A percentile compares a stretch with the other conserved stretches of the same genome.
Conservation (phyloP, 2,888 invertebrate genomes). For the Sminthurinus aureus region DNA sequence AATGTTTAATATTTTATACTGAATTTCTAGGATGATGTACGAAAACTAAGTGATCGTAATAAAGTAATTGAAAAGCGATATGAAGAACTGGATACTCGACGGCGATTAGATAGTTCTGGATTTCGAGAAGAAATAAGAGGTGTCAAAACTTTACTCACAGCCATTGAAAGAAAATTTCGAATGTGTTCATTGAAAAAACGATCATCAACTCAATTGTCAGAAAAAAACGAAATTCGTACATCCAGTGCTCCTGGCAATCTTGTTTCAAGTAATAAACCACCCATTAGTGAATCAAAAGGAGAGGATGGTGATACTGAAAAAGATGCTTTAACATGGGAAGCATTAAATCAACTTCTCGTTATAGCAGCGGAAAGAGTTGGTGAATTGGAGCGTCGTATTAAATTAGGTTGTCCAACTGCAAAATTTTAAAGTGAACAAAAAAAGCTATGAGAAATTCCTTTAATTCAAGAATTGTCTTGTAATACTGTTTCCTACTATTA, state of each 20-base stretch:
- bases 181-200: conserved; percentile 4
- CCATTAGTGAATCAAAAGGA: not conserved
- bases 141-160: conserved; percentile 39
- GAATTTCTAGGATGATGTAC: conserved; percentile 40
- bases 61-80: conserved; percentile 49
- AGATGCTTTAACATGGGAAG: conserved; percentile 35
- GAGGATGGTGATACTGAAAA: conserved; percentile 8
- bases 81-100: conserved; percentile 47
- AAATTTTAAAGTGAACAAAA: no score
- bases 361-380: conserved; percentile 26
- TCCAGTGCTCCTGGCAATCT: conserved; percentile 31
- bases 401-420: conserved; percentile 25
- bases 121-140: conserved; percentile 50
- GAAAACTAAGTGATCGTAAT: conserved; percentile 41
- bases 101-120: conserved; percentile 52
- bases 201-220: not conserved
- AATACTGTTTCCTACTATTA: no score
- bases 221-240: not conserved
- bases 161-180: conserved; percentile 39
- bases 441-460: no score
- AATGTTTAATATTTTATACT: no score
- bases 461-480: no score
- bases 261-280: not conserved
- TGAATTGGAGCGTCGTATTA: conserved; percentile 28
- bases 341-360: conserved; percentile 28